These are phyloP conservation scores for Strigamia maritima DNA, from an alignment of 2,888 invertebrate species.

Conservation along the genomic window DNA sequence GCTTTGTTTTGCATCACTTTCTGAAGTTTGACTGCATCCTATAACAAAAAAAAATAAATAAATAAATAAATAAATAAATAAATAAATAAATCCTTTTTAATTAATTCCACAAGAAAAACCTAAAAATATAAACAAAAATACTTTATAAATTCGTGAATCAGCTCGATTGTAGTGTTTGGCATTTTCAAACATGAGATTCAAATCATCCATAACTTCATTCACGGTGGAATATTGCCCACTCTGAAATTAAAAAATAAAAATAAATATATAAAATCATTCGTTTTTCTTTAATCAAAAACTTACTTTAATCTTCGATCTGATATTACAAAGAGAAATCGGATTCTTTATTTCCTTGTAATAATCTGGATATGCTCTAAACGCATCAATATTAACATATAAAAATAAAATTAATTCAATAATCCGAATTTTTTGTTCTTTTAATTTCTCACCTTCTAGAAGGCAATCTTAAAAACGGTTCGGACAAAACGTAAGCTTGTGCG, in stretches of 20 bases:
- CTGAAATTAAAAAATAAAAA: conserved; percentile 45
- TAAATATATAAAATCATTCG: conserved; percentile 38
- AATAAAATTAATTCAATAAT: conserved; percentile 9
- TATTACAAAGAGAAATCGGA: conserved; percentile 90
- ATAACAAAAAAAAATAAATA: conserved; percentile 8
- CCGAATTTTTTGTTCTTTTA: too few species aligned
- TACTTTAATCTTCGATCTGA: conserved; percentile 59
- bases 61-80: too few species aligned
- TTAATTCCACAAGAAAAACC: not conserved
- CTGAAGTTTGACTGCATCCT: conserved; percentile 79
- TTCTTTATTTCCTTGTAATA: conserved; percentile 96
- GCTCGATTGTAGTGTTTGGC: conserved; percentile 84
- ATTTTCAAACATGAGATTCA: conserved; percentile 96
- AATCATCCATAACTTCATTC: conserved; percentile 84
- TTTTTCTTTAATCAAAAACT: conserved; percentile 40
- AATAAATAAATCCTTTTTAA: too few species aligned
- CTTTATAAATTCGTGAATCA: conserved; percentile 76
- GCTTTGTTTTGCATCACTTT: conserved; percentile 79
- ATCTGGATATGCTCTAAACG: conserved; percentile 84
- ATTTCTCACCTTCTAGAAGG: conserved; percentile 69
- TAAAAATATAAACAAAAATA: conserved; percentile 48
- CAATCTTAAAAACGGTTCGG: conserved; percentile 88
- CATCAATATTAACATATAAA: not conserved
- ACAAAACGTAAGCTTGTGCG: conserved; percentile 68
- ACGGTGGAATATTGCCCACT: conserved; percentile 77